Conservation (phyloP, 2,797 vertebrate genomes). For the Poeciliopsis paucimaculata region DNA sequence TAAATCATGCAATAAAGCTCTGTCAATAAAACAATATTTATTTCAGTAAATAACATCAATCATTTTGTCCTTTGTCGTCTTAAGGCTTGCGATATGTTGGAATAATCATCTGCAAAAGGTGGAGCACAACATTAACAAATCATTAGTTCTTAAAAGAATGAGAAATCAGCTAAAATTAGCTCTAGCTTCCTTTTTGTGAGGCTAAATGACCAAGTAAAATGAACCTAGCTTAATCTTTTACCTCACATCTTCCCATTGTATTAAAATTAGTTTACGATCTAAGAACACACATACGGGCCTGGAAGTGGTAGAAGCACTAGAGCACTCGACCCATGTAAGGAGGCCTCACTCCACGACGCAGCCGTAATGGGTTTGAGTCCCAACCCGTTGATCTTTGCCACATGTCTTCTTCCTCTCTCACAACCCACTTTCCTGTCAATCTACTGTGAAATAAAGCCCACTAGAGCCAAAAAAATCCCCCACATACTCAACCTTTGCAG, state of each 20-base stretch:
- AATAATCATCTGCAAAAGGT: not conserved
- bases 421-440: too few relatives aligned
- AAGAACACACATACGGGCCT: slow-evolving; percentile 1
- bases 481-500: slow-evolving; percentile 16
- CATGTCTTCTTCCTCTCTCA: too few relatives aligned
- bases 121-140: not conserved
- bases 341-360: too few relatives aligned
- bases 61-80: not conserved
- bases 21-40: not conserved
- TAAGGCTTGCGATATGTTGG: not conserved
- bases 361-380: too few relatives aligned
- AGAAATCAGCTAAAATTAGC: not conserved
- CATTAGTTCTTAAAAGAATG: not conserved
- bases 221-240: not conserved
- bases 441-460: too few relatives aligned
- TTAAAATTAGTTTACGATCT: not conserved
- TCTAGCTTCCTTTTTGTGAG: not conserved
- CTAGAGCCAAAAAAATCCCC: too few relatives aligned
- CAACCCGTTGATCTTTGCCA: too few relatives aligned
- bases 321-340: too few relatives aligned
- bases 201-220: not conserved
- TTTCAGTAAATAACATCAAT: not conserved
- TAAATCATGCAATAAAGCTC: not conserved
- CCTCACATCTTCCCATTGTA: not conserved
- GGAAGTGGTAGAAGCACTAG: too few relatives aligned